A percentile compares a stretch with the other conserved stretches of the same genome.
These are phyloP conservation scores for Cyrtodaria siliqua DNA, from an alignment of 2,888 invertebrate species.

Conservation along the genomic window DNA sequence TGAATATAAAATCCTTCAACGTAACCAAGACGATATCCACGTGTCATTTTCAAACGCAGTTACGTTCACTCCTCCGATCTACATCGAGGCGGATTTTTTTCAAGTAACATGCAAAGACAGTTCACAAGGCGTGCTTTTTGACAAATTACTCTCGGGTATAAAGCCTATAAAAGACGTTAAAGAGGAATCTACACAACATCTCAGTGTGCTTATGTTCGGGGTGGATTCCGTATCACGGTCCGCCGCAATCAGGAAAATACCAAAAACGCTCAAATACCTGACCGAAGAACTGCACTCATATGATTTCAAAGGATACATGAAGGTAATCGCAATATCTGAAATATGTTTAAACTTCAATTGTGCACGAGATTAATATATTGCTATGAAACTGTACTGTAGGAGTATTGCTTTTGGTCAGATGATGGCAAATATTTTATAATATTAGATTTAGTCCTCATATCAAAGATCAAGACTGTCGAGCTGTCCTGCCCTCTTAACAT, in stretches of 20 bases:
- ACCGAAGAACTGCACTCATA: conserved; percentile 49
- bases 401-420: no score
- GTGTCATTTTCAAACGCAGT: conserved; percentile 44
- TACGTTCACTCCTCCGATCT: conserved; percentile 36
- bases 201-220: conserved; percentile 62
- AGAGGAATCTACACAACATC: conserved; percentile 40
- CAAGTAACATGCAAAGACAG: conserved; percentile 40
- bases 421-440: no score
- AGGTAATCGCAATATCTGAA: no score
- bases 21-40: conserved; percentile 47
- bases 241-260: conserved; percentile 61
- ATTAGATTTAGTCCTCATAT: no score
- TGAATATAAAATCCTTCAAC: conserved; percentile 32
- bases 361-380: no score
- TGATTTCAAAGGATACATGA: conserved; percentile 65
- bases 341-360: no score
- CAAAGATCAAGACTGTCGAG: no score
- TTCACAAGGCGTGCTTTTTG: conserved; percentile 26
- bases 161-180: conserved; percentile 3
- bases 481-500: no score
- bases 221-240: conserved; percentile 66
- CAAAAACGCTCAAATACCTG: conserved; percentile 58
- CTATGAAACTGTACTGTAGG: no score
- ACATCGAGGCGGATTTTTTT: conserved; percentile 55
- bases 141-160: conserved; percentile 39